phyloP scores from a whole-genome alignment of 2,797 vertebrate species.

The Myotis pilosus region DNA sequence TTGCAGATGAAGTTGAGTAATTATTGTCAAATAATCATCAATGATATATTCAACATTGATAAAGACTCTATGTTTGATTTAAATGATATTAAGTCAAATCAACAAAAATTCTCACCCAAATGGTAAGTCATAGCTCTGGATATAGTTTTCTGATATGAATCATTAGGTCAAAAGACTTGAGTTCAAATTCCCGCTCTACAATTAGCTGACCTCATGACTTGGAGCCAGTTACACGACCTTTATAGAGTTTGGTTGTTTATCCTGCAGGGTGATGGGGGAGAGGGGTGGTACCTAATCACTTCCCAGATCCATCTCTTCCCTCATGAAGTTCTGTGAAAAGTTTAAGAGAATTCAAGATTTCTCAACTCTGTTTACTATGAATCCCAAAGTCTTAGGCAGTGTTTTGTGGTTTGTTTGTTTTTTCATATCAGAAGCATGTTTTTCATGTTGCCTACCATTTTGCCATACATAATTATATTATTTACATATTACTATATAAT shows the following conservation, averaged over 20 bases:
- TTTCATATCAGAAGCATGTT: not conserved
- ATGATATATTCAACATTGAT: not conserved
- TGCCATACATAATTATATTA: not conserved
- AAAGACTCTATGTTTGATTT: slow-evolving; percentile 31
- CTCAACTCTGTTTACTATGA: not conserved
- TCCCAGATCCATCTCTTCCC: not conserved
- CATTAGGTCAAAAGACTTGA: not conserved
- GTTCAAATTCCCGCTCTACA: not conserved
- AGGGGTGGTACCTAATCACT: not conserved
- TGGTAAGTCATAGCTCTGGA: not conserved
- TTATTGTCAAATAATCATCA: not conserved
- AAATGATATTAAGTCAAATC: not conserved
- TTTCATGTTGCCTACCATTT: not conserved
- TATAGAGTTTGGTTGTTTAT: not conserved
- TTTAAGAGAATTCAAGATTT: slow-evolving; percentile 1
- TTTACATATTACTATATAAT: not conserved
- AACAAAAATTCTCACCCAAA: not conserved
- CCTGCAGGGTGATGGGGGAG: not conserved
- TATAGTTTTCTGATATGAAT: not conserved
- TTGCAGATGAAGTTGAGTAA: not conserved
- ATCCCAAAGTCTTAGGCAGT: not conserved
- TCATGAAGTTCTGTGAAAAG: not conserved
- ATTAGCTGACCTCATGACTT: not conserved
- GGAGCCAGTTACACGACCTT: not conserved
- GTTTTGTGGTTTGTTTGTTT: not conserved